Percentiles rank a stretch among this genome's conserved stretches.
Conservation (phyloP, 2,797 vertebrate species). For the Neosilurus mollespiculum region DNA sequence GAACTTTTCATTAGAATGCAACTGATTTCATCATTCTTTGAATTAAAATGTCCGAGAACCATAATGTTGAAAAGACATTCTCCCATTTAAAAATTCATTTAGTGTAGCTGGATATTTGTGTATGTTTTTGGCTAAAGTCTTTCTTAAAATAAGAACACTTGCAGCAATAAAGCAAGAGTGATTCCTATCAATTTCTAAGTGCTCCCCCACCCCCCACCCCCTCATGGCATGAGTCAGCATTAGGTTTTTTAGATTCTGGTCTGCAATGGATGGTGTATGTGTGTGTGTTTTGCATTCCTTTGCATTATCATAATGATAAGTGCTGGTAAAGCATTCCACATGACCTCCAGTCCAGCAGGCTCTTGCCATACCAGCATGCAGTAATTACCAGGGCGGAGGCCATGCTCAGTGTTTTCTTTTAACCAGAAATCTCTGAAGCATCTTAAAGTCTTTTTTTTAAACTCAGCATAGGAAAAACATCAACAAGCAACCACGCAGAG, state of each 20-base stretch:
- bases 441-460: conserved; percentile 26
- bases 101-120: background rate
- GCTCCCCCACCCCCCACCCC: background rate
- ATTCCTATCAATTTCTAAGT: conserved; percentile 1
- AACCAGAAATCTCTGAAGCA: conserved; percentile 45
- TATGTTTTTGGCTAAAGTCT: background rate
- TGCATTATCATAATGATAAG: conserved; percentile 49
- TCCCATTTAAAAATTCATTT: background rate
- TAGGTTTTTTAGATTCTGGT: conserved; percentile 9
- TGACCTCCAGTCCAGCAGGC: conserved; percentile 45
- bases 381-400: conserved; percentile 54
- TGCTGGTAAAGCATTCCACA: conserved; percentile 46
- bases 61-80: background rate
- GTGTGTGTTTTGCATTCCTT: conserved; percentile 42
- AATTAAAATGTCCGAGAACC: background rate
- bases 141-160: background rate
- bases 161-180: background rate
- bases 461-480: conserved; percentile 49
- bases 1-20: background rate
- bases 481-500: conserved; percentile 15
- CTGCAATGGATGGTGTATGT: background rate
- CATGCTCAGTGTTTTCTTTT: conserved; percentile 17
- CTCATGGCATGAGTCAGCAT: conserved; percentile 8
- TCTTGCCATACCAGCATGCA: conserved; percentile 45
- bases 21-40: background rate